Conservation (phyloP, 2,888 invertebrate species). For the Eurytoma adleriae region DNA sequence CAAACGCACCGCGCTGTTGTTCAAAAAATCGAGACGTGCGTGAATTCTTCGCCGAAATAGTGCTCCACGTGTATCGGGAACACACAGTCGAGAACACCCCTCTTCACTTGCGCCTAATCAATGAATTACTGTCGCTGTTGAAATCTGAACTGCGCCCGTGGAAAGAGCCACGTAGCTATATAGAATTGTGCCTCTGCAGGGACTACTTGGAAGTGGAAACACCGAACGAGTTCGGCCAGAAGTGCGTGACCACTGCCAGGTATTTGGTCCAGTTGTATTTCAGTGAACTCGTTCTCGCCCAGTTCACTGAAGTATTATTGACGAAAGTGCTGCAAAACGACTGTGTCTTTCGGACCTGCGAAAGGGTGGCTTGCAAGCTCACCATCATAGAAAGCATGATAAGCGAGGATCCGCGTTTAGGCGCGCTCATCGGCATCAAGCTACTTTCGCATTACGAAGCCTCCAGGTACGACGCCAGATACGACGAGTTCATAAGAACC, state of each 20-base stretch:
- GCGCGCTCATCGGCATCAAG: background rate
- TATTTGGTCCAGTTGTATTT: background rate
- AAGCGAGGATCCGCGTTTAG: background rate
- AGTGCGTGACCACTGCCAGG: background rate
- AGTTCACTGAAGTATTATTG: background rate
- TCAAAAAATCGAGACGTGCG: conserved; percentile 1
- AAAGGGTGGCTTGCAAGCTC: background rate
- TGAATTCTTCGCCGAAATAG: background rate
- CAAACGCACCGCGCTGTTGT: background rate
- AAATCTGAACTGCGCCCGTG: background rate
- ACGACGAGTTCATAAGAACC: background rate
- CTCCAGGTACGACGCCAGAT: background rate
- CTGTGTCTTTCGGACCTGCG: background rate
- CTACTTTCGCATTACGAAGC: background rate
- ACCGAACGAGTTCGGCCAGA: background rate
- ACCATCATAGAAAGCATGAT: background rate
- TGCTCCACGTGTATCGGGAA: no score
- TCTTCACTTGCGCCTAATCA: background rate
- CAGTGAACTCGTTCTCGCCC: background rate
- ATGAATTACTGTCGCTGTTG: background rate
- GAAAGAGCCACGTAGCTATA: background rate
- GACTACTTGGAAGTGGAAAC: background rate
- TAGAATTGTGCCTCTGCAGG: background rate
- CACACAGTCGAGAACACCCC: no score
- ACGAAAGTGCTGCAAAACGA: background rate